Evolutionary conservation across 2,888 invertebrate species (phyloP).

Genomic region (Caenorhabditis sp.): DNA sequence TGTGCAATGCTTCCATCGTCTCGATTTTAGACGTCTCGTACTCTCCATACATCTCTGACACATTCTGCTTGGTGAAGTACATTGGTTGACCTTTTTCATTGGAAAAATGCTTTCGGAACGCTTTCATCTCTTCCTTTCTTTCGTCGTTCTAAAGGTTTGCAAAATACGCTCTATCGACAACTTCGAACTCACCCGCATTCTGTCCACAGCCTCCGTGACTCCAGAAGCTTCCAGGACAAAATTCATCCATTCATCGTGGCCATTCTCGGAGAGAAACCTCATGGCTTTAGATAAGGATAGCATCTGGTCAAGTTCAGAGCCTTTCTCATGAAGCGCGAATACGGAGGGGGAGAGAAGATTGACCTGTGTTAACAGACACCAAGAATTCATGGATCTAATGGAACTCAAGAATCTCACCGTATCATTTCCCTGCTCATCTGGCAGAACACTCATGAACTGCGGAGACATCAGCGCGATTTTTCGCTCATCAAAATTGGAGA

Average conservation of each 20-base stretch:
- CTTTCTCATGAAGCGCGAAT: constrained; percentile 77
- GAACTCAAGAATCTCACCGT: constrained; percentile 36
- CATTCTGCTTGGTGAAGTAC: constrained; percentile 67
- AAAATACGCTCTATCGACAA: neutral
- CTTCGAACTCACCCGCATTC: constrained; percentile 50
- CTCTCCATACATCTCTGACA: constrained; percentile 67
- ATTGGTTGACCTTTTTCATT: constrained; percentile 65
- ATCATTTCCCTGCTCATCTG: constrained; percentile 73
- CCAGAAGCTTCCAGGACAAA: constrained; percentile 82
- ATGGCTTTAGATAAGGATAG: constrained; percentile 61
- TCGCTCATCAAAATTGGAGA: constrained; percentile 78
- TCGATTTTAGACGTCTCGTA: constrained; percentile 68
- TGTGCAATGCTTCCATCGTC: constrained; percentile 63
- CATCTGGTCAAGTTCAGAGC: constrained; percentile 52
- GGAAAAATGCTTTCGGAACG: constrained; percentile 54
- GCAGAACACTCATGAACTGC: constrained; percentile 77
- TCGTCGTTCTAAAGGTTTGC: constrained; percentile 24
- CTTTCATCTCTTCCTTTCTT: constrained; percentile 64
- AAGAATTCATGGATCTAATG: too few relatives aligned
- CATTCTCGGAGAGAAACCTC: constrained; percentile 57
- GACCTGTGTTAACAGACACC: constrained; percentile 69
- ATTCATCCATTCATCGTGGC: constrained; percentile 79
- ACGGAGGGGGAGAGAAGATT: constrained; percentile 79
- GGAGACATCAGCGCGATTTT: constrained; percentile 78
- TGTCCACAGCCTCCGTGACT: constrained; percentile 72